These are phyloP conservation scores for Grapholita molesta DNA, from an alignment of 1,140 invertebrate genomes.

Conservation along the genomic window DNA sequence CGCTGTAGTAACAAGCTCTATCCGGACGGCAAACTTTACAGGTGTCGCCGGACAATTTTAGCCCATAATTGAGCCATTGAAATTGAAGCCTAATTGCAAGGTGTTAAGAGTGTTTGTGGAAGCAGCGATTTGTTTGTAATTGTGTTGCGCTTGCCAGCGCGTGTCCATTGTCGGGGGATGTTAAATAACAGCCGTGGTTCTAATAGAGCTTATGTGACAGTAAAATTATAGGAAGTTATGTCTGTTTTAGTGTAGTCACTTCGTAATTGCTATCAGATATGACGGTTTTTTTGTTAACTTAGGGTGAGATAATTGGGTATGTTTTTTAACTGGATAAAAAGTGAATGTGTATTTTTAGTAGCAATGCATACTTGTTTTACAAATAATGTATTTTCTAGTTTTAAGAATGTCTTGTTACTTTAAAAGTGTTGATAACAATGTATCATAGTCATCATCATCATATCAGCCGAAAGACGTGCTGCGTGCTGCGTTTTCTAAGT, in stretches of 20 bases:
- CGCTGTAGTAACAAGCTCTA: not conserved
- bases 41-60: not conserved
- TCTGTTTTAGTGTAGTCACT: not conserved
- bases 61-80: not conserved
- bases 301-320: not conserved
- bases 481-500: no score
- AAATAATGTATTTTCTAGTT: no score
- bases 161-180: slow-evolving; percentile 14
- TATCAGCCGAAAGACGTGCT: no score
- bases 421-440: no score
- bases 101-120: not conserved
- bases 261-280: not conserved
- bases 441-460: no score
- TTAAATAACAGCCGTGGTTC: not conserved
- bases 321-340: not conserved
- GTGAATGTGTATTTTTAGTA: not conserved
- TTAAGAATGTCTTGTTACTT: no score
- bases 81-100: not conserved
- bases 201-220: not conserved
- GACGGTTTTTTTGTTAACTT: slow-evolving; percentile 1
- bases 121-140: not conserved
- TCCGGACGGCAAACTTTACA: not conserved
- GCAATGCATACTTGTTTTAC: not conserved
- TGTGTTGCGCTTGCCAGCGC: slow-evolving; percentile 1
- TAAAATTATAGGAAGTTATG: not conserved